Conservation (phyloP, 2,113 vertebrate genomes). For the Trematocara macrostoma region DNA sequence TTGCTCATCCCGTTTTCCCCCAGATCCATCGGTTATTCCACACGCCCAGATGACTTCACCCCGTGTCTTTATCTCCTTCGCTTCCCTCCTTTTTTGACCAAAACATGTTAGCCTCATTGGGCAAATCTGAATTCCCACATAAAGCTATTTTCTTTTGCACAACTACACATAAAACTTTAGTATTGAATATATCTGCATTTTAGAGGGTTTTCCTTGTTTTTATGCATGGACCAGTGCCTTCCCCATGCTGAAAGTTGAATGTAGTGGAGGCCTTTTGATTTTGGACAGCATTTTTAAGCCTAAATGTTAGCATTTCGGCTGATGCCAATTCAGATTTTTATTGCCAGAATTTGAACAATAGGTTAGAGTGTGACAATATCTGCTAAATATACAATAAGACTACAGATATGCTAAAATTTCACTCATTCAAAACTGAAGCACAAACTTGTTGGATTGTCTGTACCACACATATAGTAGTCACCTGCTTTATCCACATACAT, state of each 20-base stretch:
- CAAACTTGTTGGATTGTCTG: neutral
- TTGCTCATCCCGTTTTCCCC: conserved; percentile 1
- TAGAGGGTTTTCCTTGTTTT: neutral
- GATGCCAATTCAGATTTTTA: neutral
- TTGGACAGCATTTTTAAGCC: neutral
- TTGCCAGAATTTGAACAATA: neutral
- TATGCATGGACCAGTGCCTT: neutral
- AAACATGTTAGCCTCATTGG: neutral
- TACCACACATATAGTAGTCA: neutral
- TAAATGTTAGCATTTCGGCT: neutral
- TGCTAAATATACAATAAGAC: neutral
- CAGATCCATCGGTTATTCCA: conserved; percentile 19
- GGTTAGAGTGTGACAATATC: neutral
- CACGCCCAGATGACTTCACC: conserved; percentile 2
- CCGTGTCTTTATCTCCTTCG: neutral
- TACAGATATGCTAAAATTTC: neutral
- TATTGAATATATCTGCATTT: neutral
- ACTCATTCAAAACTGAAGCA: neutral
- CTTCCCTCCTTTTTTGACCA: neutral
- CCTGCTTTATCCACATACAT: neutral
- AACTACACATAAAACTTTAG: neutral
- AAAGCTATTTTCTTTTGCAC: neutral
- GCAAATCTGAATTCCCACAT: neutral
- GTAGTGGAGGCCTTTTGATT: neutral
- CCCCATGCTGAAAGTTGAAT: neutral